phyloP scores from a whole-genome alignment of 2,113 vertebrate species.

The Emydocephalus ijimae region DNA sequence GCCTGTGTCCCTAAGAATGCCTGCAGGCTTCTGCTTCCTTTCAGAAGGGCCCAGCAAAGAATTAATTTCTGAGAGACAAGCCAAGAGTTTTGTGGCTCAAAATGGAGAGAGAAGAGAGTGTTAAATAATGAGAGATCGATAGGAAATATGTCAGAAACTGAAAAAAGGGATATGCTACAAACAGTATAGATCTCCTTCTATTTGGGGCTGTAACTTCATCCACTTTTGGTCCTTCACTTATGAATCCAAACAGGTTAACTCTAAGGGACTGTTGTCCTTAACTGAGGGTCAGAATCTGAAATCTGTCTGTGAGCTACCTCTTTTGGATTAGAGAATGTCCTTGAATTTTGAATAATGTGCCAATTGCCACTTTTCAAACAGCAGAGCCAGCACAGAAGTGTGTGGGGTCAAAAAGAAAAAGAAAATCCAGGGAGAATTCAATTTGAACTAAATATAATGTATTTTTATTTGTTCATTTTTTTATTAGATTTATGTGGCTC shows the following conservation, averaged over 20 bases:
- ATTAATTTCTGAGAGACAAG: neutral
- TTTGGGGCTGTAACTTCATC: neutral
- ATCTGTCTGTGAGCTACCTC: neutral
- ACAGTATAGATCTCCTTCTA: neutral
- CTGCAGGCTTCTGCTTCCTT: neutral
- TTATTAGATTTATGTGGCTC: neutral
- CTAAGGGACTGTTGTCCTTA: neutral
- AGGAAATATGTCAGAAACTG: neutral
- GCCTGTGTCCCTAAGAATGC: neutral
- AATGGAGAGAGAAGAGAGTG: neutral
- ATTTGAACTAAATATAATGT: neutral
- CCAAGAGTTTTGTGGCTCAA: neutral
- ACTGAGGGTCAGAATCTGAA: neutral
- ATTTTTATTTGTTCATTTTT: neutral
- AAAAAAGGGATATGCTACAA: neutral
- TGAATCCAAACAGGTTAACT: neutral
- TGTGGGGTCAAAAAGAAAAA: neutral
- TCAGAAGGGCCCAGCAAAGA: neutral
- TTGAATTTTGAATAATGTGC: neutral
- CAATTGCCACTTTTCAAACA: neutral
- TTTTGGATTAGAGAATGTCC: neutral
- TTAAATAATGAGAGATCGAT: neutral
- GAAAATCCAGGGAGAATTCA: neutral
- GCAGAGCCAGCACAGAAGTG: neutral
- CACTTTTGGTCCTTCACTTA: neutral